phyloP scores from a whole-genome alignment of 2,113 vertebrate genomes.

The Chiloscyllium plagiosum region DNA sequence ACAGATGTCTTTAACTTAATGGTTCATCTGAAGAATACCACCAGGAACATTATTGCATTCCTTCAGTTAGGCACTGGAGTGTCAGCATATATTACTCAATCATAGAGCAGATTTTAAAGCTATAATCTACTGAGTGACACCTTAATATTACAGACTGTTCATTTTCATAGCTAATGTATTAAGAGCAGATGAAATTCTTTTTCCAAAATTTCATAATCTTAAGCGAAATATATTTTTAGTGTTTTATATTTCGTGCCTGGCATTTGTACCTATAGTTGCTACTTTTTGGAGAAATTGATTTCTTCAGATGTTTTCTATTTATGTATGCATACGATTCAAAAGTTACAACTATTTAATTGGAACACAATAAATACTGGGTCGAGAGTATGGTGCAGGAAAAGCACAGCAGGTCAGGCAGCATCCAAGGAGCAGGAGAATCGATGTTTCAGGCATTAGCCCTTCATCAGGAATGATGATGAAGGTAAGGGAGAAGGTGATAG shows the following conservation, averaged over 20 bases:
- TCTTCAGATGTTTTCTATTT: neutral
- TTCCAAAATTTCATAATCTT: neutral
- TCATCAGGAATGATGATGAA: too few relatives aligned
- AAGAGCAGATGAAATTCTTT: neutral
- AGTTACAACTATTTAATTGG: neutral
- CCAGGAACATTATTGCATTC: neutral
- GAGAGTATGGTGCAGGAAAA: too few relatives aligned
- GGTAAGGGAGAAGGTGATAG: too few relatives aligned
- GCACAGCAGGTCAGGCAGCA: too few relatives aligned
- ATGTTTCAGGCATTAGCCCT: too few relatives aligned
- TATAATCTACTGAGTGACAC: neutral
- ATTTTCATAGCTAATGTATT: neutral
- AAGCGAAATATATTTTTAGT: neutral
- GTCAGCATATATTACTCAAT: neutral
- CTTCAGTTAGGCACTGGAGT: neutral
- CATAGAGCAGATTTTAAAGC: neutral
- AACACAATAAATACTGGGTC: too few relatives aligned
- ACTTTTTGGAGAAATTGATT: neutral
- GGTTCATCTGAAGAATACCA: neutral
- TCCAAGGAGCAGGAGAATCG: too few relatives aligned
- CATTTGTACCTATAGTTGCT: neutral
- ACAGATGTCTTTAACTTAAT: neutral
- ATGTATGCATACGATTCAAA: neutral
- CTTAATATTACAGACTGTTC: neutral
- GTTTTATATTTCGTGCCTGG: neutral